phyloP scores from a whole-genome alignment of 2,797 vertebrate genomes.

The Falco concolor region DNA sequence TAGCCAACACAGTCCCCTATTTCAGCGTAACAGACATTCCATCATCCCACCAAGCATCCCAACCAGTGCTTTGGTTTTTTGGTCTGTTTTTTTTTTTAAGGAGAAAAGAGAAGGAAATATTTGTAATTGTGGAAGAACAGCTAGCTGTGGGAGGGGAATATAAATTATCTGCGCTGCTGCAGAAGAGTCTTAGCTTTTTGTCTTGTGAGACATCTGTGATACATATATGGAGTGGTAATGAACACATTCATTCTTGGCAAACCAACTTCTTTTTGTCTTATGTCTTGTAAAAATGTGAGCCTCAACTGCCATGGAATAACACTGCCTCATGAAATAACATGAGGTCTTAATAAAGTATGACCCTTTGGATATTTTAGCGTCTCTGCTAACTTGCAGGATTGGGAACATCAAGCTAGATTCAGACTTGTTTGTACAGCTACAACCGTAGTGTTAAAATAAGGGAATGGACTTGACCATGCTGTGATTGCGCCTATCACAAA shows the following conservation, averaged over 20 bases:
- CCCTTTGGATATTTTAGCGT: not conserved
- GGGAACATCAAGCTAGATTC: not conserved
- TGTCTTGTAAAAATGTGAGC: not conserved
- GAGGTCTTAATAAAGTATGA: not conserved
- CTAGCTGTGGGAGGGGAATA: not conserved
- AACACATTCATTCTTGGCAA: slow-evolving; percentile 20
- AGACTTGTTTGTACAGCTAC: not conserved
- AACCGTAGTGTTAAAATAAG: not conserved
- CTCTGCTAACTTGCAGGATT: not conserved
- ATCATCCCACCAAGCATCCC: not conserved
- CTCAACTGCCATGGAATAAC: not conserved
- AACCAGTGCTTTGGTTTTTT: not conserved
- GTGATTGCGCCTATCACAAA: not conserved
- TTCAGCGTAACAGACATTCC: not conserved
- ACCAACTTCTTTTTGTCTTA: not conserved
- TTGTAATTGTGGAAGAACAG: not conserved
- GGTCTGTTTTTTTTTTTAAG: not conserved
- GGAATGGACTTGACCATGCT: accelerated
- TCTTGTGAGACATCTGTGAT: slow-evolving; percentile 18
- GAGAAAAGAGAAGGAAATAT: not conserved
- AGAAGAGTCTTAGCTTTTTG: not conserved
- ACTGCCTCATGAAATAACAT: not conserved
- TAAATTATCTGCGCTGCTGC: not conserved
- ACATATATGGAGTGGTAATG: not conserved
- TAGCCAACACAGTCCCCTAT: not conserved